These are phyloP conservation scores for Phlogophora meticulosa DNA, from an alignment of 2,888 invertebrate genomes.

Conservation along the genomic window DNA sequence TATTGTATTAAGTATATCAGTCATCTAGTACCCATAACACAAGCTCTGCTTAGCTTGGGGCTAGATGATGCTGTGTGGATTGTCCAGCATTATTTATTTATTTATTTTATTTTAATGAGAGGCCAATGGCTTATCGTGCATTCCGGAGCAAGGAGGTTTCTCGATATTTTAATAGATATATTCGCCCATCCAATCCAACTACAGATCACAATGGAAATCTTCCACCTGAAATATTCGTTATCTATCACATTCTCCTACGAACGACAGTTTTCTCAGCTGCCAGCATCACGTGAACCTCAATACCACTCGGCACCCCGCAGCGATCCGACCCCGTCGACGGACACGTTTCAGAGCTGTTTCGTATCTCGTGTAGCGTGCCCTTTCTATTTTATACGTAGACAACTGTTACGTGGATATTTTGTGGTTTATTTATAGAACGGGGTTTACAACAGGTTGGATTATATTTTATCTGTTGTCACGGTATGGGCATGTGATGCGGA, in stretches of 20 bases:
- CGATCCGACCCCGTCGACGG: slow-evolving; percentile 21
- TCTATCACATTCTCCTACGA: neutral
- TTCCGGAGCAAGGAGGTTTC: too few relatives aligned
- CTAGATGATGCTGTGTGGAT: too few relatives aligned
- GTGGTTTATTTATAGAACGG: slow-evolving; percentile 26
- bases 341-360: slow-evolving; percentile 32
- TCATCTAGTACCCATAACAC: too few relatives aligned
- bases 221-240: neutral
- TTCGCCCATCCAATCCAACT: too few relatives aligned
- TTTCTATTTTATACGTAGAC: slow-evolving; percentile 31
- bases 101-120: too few relatives aligned
- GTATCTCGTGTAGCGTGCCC: slow-evolving; percentile 4
- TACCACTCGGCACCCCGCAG: slow-evolving; percentile 50
- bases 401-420: slow-evolving; percentile 4
- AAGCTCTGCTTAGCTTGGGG: too few relatives aligned
- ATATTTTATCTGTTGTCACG: slow-evolving; percentile 7
- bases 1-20: too few relatives aligned
- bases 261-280: slow-evolving; percentile 8
- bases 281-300: slow-evolving; percentile 35
- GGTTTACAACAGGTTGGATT: slow-evolving; percentile 3
- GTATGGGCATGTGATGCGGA: too few relatives aligned
- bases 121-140: too few relatives aligned
- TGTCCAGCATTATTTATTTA: too few relatives aligned
- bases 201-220: neutral
- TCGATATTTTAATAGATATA: too few relatives aligned